Percentiles rank a stretch among this genome's conserved stretches.
These are phyloP conservation scores for Ochlodes sylvanus DNA, from an alignment of 2,888 invertebrate genomes.

Conservation along the genomic window DNA sequence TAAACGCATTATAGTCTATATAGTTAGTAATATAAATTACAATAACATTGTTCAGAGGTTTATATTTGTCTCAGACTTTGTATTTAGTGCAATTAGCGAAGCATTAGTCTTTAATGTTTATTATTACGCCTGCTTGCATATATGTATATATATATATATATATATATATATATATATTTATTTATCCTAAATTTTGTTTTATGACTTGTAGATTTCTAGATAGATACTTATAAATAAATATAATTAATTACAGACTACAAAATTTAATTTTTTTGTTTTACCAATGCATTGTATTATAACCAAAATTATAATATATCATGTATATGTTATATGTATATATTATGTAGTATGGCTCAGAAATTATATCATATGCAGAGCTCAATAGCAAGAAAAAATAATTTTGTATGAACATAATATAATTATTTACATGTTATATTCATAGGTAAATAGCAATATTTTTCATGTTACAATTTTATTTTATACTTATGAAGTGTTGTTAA, in stretches of 20 bases:
- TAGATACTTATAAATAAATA: too few relatives aligned
- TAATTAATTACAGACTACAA: too few relatives aligned
- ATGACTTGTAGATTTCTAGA: not conserved
- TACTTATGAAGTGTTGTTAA: constrained; percentile 39
- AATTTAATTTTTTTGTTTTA: too few relatives aligned
- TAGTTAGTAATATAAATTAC: constrained; percentile 69
- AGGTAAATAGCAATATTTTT: constrained; percentile 40
- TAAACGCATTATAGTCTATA: constrained; percentile 49
- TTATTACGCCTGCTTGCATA: too few relatives aligned
- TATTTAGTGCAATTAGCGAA: constrained; percentile 52
- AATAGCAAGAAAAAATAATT: not conserved
- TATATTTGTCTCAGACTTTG: constrained; percentile 60
- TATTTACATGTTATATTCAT: constrained; percentile 10
- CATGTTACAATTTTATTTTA: constrained; percentile 39
- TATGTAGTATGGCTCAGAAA: not conserved
- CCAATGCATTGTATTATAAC: too few relatives aligned
- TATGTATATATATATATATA: too few relatives aligned
- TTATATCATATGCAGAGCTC: not conserved
- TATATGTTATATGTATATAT: not conserved
- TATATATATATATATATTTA: too few relatives aligned
- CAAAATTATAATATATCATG: constrained; percentile 33
- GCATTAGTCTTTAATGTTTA: not conserved
- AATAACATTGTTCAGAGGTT: constrained; percentile 66
- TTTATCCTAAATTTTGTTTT: not conserved
- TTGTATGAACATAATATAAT: not conserved